Conservation (phyloP, 1,140 invertebrate species). For the Pemphigus obesinymphae region DNA sequence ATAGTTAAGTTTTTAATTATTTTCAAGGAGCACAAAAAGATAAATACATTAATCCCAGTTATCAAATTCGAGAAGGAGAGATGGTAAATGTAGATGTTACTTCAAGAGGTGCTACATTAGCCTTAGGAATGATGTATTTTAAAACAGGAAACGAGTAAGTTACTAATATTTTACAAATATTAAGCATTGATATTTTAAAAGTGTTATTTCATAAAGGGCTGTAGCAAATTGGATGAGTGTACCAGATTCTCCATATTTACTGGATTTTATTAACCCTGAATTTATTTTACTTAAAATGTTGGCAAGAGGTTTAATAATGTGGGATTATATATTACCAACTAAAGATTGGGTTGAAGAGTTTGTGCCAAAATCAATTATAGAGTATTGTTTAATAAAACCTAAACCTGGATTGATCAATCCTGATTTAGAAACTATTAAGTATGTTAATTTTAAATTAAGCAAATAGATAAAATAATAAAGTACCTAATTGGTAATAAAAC, state of each 20-base stretch:
- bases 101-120: constrained; percentile 88
- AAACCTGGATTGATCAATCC: constrained; percentile 61
- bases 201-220: constrained; percentile 56
- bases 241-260: constrained; percentile 81
- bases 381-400: constrained; percentile 66
- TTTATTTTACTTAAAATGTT: constrained; percentile 80
- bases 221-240: constrained; percentile 91
- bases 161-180: background rate
- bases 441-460: constrained; percentile 33
- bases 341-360: constrained; percentile 80
- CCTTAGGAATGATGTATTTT: constrained; percentile 89
- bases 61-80: constrained; percentile 85
- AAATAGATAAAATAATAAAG: background rate
- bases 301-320: constrained; percentile 71
- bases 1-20: constrained; percentile 28
- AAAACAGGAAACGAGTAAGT: constrained; percentile 67
- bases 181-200: constrained; percentile 14
- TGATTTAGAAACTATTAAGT: constrained; percentile 95
- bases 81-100: constrained; percentile 94
- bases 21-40: constrained; percentile 67
- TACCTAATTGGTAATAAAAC: background rate
- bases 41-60: constrained; percentile 76
- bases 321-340: constrained; percentile 77
- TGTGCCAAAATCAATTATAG: constrained; percentile 69
- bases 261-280: constrained; percentile 91